phyloP scores from a whole-genome alignment of 2,797 vertebrate species.

The Arrhamphus sclerolepis region DNA sequence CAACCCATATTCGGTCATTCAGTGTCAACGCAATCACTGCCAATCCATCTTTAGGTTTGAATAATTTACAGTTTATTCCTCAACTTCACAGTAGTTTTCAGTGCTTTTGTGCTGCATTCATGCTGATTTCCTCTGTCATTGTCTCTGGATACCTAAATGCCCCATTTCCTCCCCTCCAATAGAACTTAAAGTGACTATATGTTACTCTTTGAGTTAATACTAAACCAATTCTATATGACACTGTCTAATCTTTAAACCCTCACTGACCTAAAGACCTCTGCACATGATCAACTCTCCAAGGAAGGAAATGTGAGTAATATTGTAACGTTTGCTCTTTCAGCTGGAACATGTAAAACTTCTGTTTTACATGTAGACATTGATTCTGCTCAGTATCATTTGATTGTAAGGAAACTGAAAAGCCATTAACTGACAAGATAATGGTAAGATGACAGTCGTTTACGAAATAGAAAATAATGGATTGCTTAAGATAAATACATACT shows the following conservation, averaged over 20 bases:
- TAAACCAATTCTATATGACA: conserved; percentile 60
- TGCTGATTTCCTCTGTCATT: neutral
- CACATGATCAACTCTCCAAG: conserved; percentile 23
- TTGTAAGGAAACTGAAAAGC: neutral
- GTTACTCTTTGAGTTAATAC: conserved; percentile 67
- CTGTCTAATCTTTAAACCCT: conserved; percentile 71
- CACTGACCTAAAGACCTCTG: conserved; percentile 41
- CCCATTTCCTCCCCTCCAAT: conserved; percentile 6
- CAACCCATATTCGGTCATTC: too few relatives aligned
- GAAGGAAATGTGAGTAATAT: conserved; percentile 25
- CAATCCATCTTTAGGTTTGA: too few relatives aligned
- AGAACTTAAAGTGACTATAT: conserved; percentile 46
- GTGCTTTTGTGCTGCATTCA: conserved; percentile 1
- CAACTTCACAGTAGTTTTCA: neutral
- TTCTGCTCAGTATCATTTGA: neutral
- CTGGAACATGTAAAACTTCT: too few relatives aligned
- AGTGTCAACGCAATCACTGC: too few relatives aligned
- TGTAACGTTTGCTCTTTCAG: conserved; percentile 1
- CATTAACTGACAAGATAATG: neutral
- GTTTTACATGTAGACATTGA: neutral
- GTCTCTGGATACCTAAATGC: too few relatives aligned
- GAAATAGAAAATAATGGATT: neutral
- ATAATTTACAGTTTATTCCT: neutral
- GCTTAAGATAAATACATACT: conserved; percentile 6
- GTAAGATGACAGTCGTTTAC: neutral